Base-by-base conservation (phyloP, 2,113 vertebrate genomes). In the Neodon shergylaensis region DNA sequence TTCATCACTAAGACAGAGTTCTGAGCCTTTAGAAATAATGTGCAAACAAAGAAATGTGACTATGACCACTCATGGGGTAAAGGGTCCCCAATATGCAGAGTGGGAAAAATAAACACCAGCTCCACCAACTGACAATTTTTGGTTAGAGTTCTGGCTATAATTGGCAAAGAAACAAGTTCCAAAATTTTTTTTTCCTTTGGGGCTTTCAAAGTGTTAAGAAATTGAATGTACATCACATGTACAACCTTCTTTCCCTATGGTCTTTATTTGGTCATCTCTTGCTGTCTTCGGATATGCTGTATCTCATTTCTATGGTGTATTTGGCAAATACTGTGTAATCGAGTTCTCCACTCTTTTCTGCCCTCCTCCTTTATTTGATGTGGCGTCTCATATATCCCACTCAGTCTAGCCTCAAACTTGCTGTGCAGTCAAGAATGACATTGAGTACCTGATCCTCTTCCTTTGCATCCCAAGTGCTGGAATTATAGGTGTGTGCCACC, bases 131-230 rank as follows among this genome's bases (percentile, higher is more conserved):
- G 77, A 78, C 58, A 26, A 0, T 1, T 44, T 88, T 65, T 63
- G 28, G 36, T 76, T 79, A n/a, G 8, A 74, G 36, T 17, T 44
- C 22, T n/a, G 83, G 44, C 28, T 82, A 26, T 44, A 73, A 81
- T 61, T 94, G 42, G 63, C 63, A 44, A 42, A 31, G 54, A 47
- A 79, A 36, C 31, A 52, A 79, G 31, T 17, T 10, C 14, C 2
- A 63, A 19, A 65, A 10, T 39, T 65, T 49, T 94, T 39, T 39
- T 86, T 92, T 70, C 73, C 44, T 82, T 86, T 52, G 82, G 89
- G 44, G 9, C 44, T 92, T 68, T 52, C 63, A n/a, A 68, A 61
- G 44, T 61, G 90, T 97, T 78, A 42, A 68, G 88, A 94, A 92
- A 91, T 66, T 54, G 47, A 86, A 36, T 16, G n/a, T 4, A 0